Conservation (phyloP, 2,113 vertebrate species). For the Lagenorhynchus albirostris region DNA sequence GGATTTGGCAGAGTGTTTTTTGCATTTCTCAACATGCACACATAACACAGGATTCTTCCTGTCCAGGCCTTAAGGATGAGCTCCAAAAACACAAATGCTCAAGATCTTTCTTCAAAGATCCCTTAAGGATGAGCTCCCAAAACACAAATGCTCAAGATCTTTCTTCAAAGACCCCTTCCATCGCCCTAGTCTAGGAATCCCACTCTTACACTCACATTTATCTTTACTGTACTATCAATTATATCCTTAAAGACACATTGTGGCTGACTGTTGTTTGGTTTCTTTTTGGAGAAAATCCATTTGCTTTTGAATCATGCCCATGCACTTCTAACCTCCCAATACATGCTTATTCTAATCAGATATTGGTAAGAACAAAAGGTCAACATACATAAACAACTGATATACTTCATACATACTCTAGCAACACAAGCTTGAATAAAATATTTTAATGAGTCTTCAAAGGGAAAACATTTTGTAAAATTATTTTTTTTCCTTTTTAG, state of each 20-base stretch:
- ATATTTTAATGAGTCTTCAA: slow-evolving; percentile 73
- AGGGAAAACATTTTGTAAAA: slow-evolving; percentile 69
- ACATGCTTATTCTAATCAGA: slow-evolving; percentile 83
- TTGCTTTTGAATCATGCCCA: slow-evolving; percentile 84
- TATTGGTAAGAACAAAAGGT: slow-evolving; percentile 82
- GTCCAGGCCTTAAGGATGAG: slow-evolving; percentile 81
- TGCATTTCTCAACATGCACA: slow-evolving; percentile 80
- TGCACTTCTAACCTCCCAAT: slow-evolving; percentile 84
- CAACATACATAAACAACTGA: slow-evolving; percentile 82
- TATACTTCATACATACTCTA: slow-evolving; percentile 83
- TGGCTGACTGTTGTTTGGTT: slow-evolving; percentile 12
- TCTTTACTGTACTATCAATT: slow-evolving; percentile 63
- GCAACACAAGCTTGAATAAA: slow-evolving; percentile 86
- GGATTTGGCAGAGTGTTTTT: slow-evolving; percentile 74
- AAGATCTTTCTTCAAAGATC: slow-evolving; percentile 68
- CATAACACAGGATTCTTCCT: slow-evolving; percentile 71
- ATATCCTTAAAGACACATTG: slow-evolving; percentile 46
- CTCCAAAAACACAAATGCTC: slow-evolving; percentile 80
- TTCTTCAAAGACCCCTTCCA: slow-evolving; percentile 62
- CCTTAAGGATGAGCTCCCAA: slow-evolving; percentile 83
- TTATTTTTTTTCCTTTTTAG: background rate
- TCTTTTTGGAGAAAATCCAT: slow-evolving; percentile 86
- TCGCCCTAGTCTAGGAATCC: slow-evolving; percentile 64
- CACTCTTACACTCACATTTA: slow-evolving; percentile 10
- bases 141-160: slow-evolving; percentile 72